Evolutionary conservation across 1,140 invertebrate species (phyloP), one percentile per base, ranked within the genome.

Genomic region (Phymastichus coffea): DNA sequence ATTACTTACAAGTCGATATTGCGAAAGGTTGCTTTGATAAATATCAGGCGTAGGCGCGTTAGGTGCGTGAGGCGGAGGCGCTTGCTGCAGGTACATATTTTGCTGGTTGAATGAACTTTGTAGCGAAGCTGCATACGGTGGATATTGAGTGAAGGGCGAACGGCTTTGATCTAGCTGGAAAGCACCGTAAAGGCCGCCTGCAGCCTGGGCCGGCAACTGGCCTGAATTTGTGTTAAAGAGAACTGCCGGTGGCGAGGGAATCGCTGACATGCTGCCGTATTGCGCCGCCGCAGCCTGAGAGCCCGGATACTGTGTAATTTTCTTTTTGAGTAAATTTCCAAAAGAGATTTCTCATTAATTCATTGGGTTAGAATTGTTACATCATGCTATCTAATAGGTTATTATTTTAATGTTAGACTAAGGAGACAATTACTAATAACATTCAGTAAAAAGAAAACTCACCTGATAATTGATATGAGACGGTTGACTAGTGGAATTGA

Each of bases 231-330:
- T 88, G 66, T 92, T 92, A 55, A 89, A 87, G 4, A 92, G 82
- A 20, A 88, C 85, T 3, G 87, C 87, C 14, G 91, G 91, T 10
- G 91, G 91, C 43, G 90, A 93, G 9, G 91, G 90, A 66, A 90
- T 88, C 10, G 91, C 88, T 25, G 91, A 87, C 67, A 93, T 87
- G 26, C 86, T 83, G 3, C 88, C 87, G 64, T 90, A 92, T 66
- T 88, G 88, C 17, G 84, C 76, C 19, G 67, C 64, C 17, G 66
- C 66, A n/a, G 80, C 78, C 61, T 80, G 77, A 14, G 78, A 78
- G 6, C 76, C 78, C 15, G 77, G 76, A 65, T 80, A 80, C 43
- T 80, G 77, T 1, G 73, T 70, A 37, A 79, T 78, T 63, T 79
- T 75, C 74, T 78, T 52, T 43, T 43, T 43, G 20, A 43, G 23